These are phyloP conservation scores for Megalops cyprinoides DNA, from an alignment of 2,797 vertebrate genomes.

Conservation along the genomic window DNA sequence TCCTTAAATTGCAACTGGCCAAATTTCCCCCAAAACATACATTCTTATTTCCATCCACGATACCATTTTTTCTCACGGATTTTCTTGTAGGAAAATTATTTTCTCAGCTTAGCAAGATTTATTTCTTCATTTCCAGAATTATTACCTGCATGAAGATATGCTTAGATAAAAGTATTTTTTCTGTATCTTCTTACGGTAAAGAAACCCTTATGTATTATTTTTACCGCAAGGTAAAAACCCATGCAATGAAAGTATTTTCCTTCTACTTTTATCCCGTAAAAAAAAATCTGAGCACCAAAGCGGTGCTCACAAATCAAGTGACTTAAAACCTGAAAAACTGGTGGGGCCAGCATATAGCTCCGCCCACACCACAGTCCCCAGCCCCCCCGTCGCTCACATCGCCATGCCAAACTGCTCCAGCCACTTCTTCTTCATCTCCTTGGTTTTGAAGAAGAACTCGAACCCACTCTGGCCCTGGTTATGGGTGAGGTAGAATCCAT, in stretches of 20 bases:
- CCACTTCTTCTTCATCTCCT: slow-evolving; percentile 98
- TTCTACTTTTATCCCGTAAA: neutral
- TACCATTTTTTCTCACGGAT: neutral
- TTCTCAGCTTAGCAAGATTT: neutral
- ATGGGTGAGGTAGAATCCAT: slow-evolving; percentile 98
- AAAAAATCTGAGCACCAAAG: neutral
- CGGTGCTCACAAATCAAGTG: neutral
- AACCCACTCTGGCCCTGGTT: slow-evolving; percentile 93
- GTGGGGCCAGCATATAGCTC: neutral
- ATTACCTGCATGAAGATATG: no score
- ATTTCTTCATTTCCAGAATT: neutral
- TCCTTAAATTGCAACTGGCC: no score
- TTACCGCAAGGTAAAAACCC: neutral
- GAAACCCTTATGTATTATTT: no score
- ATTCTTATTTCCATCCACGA: neutral
- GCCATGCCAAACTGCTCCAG: slow-evolving; percentile 98
- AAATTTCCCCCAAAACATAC: neutral
- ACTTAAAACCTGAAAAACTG: neutral
- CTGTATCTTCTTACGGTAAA: no score
- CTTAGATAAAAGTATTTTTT: no score
- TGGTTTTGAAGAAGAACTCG: slow-evolving; percentile 98
- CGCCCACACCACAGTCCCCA: neutral
- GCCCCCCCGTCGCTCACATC: slow-evolving; percentile 81
- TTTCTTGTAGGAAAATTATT: neutral
- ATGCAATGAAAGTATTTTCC: neutral